These are phyloP conservation scores for Hipposideros armiger DNA, from an alignment of 2,113 vertebrate species.

Conservation along the genomic window DNA sequence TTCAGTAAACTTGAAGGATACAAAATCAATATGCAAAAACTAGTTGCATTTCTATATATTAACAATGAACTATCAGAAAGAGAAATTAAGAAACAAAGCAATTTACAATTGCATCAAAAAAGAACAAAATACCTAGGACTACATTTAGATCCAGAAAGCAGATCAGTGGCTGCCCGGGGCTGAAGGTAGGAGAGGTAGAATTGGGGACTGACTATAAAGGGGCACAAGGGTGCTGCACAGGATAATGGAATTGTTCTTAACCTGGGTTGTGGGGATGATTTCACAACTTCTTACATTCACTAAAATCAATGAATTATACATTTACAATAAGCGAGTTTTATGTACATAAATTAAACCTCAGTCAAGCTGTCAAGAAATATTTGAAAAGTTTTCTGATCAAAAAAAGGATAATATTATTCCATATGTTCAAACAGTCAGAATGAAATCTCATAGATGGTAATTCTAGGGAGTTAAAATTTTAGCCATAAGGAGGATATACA, in stretches of 20 bases:
- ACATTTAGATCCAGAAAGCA: neutral
- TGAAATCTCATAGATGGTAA: neutral
- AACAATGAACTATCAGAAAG: neutral
- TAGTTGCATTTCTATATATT: neutral
- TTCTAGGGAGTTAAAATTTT: neutral
- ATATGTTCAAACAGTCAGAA: neutral
- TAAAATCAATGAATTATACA: neutral
- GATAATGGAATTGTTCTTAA: neutral
- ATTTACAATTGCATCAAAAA: neutral
- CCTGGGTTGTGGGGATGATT: too few relatives aligned
- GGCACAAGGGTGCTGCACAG: neutral
- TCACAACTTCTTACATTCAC: neutral
- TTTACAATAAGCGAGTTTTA: neutral
- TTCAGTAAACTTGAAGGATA: neutral
- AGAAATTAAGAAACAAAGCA: neutral
- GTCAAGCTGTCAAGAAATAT: neutral
- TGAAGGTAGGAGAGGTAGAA: neutral
- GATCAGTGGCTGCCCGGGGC: neutral
- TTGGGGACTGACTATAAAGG: neutral
- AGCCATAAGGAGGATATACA: neutral
- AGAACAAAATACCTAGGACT: neutral
- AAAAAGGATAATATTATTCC: neutral
- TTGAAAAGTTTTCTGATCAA: neutral
- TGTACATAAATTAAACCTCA: neutral
- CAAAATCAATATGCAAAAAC: neutral